A percentile compares a stretch with the other conserved stretches of the same genome.
phyloP scores from a whole-genome alignment of 1,140 invertebrate species.

The Telenomus remus region DNA sequence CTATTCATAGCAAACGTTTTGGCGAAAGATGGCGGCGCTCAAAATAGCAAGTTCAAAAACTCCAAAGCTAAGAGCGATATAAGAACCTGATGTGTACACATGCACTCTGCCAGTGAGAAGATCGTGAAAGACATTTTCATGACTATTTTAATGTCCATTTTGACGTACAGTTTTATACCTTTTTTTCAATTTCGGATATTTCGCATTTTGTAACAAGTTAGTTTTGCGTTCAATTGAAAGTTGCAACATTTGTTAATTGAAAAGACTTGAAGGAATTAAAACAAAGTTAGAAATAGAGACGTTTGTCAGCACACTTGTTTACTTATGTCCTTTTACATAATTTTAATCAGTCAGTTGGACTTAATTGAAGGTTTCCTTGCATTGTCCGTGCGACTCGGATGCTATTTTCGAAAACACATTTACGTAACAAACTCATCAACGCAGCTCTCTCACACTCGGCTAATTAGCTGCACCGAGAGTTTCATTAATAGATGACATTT shows the following conservation, averaged over 20 bases:
- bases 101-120: constrained; percentile 39
- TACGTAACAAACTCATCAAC: constrained; percentile 50
- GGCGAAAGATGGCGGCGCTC: constrained; percentile 56
- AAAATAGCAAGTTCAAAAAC: constrained; percentile 58
- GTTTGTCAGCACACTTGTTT: neutral
- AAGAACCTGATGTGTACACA: constrained; percentile 41
- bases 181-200: too few relatives aligned
- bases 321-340: constrained; percentile 21
- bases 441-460: constrained; percentile 22
- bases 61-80: constrained; percentile 54
- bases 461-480: constrained; percentile 28
- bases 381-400: constrained; percentile 29
- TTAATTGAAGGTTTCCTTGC: constrained; percentile 50
- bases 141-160: too few relatives aligned
- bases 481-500: constrained; percentile 42
- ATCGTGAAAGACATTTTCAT: too few relatives aligned
- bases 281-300: too few relatives aligned
- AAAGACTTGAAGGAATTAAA: too few relatives aligned
- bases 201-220: too few relatives aligned
- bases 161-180: too few relatives aligned
- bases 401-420: constrained; percentile 53
- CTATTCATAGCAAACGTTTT: constrained; percentile 58
- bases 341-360: constrained; percentile 25
- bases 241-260: too few relatives aligned
- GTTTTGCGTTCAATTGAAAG: too few relatives aligned